Percentiles rank a stretch among this genome's conserved stretches.
These are phyloP conservation scores for Myodes glareolus DNA, from an alignment of 2,113 vertebrate genomes.

Conservation along the genomic window DNA sequence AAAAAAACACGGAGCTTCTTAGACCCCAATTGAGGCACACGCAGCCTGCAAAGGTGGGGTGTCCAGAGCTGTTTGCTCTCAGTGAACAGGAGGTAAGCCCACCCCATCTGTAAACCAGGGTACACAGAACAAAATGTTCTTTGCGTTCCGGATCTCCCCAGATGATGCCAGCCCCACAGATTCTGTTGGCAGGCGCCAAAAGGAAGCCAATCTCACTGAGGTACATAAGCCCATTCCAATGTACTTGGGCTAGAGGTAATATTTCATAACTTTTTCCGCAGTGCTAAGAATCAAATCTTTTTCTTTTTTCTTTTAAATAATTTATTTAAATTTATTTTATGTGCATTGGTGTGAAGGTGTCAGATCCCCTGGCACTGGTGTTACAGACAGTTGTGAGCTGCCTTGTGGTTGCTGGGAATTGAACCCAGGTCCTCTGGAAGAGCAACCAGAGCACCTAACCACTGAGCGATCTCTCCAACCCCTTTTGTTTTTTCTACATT, in stretches of 20 bases:
- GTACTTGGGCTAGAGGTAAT: background rate
- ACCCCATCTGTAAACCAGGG: background rate
- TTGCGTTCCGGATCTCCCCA: background rate
- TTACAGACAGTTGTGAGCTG: too few species aligned
- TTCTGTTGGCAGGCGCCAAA: background rate
- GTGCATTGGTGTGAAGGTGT: too few species aligned
- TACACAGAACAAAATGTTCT: background rate
- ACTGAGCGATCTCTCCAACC: too few species aligned
- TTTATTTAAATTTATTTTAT: too few species aligned
- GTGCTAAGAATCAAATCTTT: background rate
- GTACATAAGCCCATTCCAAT: background rate
- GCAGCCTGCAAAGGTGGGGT: background rate
- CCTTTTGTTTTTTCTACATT: background rate
- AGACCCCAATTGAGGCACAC: background rate
- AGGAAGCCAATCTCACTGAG: background rate
- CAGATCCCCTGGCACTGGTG: too few species aligned
- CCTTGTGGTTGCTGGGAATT: too few species aligned
- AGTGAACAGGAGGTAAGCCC: background rate
- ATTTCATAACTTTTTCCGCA: background rate
- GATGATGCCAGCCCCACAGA: background rate
- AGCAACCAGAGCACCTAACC: too few species aligned
- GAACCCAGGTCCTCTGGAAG: too few species aligned
- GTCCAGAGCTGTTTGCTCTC: background rate
- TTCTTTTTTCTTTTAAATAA: too few species aligned
- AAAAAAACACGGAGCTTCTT: background rate